Evolutionary conservation across 2,797 vertebrate genomes (phyloP).

Genomic region (Poecilia velifera): DNA sequence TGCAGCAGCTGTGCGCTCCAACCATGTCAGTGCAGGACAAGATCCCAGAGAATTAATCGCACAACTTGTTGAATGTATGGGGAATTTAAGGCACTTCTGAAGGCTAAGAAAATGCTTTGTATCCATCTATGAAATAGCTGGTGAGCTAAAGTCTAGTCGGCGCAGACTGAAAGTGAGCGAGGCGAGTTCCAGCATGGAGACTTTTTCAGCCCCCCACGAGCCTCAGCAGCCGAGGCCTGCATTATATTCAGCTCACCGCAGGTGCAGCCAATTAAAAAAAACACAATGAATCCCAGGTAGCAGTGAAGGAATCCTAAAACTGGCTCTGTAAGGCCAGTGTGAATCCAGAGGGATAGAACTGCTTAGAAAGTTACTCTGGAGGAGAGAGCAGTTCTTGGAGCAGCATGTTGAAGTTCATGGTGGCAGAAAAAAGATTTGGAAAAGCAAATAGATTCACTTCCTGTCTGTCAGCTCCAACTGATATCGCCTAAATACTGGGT

Average conservation of each 20-base stretch:
- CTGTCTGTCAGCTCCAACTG: background rate
- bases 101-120: background rate
- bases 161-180: background rate
- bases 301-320: slow-evolving; percentile 1
- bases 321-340: background rate
- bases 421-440: background rate
- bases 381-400: background rate
- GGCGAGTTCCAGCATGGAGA: background rate
- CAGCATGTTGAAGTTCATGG: background rate
- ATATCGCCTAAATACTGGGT: slow-evolving; percentile 4
- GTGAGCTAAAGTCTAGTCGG: background rate
- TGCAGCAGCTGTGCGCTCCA: background rate
- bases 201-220: background rate
- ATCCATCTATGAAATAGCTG: background rate
- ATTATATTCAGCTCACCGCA: background rate
- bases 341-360: background rate
- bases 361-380: slow-evolving; percentile 3
- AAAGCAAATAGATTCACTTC: background rate
- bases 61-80: background rate
- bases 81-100: background rate
- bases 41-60: background rate
- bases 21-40: background rate
- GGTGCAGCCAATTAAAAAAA: slow-evolving; percentile 2
- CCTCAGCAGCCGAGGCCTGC: background rate
- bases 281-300: background rate